Conservation (phyloP, 2,797 vertebrate species). For the Coranthus polyacanthus region DNA sequence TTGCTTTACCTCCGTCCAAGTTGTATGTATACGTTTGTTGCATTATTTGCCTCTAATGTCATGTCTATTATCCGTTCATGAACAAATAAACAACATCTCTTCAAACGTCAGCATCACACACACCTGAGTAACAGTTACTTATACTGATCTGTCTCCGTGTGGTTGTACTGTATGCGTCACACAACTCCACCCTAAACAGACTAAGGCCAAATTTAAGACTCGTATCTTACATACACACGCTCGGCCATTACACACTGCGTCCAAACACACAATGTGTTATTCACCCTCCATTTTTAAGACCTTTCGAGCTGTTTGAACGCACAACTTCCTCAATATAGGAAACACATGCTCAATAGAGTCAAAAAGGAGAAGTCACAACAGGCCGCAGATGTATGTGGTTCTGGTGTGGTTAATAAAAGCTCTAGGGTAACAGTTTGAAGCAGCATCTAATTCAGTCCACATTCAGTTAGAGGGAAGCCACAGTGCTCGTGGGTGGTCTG, state of each 20-base stretch:
- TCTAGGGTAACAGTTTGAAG: constrained; percentile 48
- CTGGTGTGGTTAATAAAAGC: constrained; percentile 66
- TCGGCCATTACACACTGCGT: constrained; percentile 1
- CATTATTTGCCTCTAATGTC: neutral
- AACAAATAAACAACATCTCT: constrained; percentile 6
- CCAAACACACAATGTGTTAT: constrained; percentile 14
- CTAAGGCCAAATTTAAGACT: constrained; percentile 16
- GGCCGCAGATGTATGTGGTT: constrained; percentile 59
- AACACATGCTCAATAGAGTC: constrained; percentile 55
- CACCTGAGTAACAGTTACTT: constrained; percentile 21
- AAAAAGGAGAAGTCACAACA: constrained; percentile 72
- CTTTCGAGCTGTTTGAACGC: constrained; percentile 28
- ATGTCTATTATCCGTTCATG: constrained; percentile 17
- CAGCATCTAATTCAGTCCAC: constrained; percentile 73
- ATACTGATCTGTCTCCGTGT: constrained; percentile 21
- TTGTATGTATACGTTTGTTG: constrained; percentile 12
- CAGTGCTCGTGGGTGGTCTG: constrained; percentile 68
- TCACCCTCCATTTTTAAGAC: constrained; percentile 23
- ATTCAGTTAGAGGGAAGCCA: constrained; percentile 65
- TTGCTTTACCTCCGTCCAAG: too few species aligned
- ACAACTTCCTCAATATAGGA: constrained; percentile 71
- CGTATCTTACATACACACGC: neutral
- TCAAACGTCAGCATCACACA: constrained; percentile 22
- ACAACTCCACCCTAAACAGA: constrained; percentile 46
- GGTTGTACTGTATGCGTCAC: constrained; percentile 32